A percentile compares a stretch with the other conserved stretches of the same genome.
These are phyloP conservation scores for Melinaea marsaeus DNA, from an alignment of 2,888 invertebrate species.

Conservation along the genomic window DNA sequence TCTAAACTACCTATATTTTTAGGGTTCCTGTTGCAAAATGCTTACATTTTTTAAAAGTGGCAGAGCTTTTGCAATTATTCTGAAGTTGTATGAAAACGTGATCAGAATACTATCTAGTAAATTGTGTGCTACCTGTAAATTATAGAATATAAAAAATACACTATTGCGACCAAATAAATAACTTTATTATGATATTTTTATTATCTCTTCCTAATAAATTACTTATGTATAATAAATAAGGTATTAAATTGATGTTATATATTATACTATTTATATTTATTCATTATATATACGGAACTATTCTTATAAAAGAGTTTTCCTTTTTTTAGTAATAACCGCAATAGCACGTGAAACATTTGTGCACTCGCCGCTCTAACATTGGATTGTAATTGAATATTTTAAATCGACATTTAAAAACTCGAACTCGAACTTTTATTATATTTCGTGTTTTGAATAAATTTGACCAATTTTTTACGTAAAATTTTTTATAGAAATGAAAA, in stretches of 20 bases:
- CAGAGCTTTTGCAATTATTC: no score
- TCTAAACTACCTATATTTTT: background rate
- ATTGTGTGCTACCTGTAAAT: no score
- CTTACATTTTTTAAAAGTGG: background rate
- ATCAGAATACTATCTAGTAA: no score
- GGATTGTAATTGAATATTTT: constrained; percentile 26
- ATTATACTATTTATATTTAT: background rate
- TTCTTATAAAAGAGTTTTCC: constrained; percentile 1
- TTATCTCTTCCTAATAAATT: no score
- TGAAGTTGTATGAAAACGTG: no score
- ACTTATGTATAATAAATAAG: no score
- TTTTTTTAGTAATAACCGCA: constrained; percentile 27
- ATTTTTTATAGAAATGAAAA: no score
- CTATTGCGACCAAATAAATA: no score
- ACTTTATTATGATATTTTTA: no score
- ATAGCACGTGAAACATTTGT: constrained; percentile 21
- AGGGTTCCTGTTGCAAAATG: background rate
- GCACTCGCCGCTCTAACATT: constrained; percentile 13
- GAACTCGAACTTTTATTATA: background rate
- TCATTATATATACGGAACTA: background rate
- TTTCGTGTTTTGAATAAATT: constrained; percentile 2
- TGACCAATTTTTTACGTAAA: background rate
- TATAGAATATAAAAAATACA: no score
- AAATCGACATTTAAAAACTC: constrained; percentile 4
- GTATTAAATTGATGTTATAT: no score